Evolutionary conservation across 2,888 invertebrate genomes (phyloP).

Genomic region (Cataglyphis altisquamis): DNA sequence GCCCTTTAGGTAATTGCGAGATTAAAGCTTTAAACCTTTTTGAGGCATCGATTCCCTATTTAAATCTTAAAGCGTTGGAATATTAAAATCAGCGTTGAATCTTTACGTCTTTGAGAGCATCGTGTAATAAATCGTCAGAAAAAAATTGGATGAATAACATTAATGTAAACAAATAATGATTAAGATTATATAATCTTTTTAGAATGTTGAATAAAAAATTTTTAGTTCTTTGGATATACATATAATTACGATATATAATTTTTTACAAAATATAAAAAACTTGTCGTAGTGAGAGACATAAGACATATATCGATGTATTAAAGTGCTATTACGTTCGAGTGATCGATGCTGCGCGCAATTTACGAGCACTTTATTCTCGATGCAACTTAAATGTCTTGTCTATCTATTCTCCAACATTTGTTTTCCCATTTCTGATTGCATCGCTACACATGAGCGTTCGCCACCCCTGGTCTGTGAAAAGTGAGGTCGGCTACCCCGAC

Average conservation of each 20-base stretch:
- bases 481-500: constrained; percentile 43
- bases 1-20: constrained; percentile 32
- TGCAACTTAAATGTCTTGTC: constrained; percentile 11
- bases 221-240: not conserved
- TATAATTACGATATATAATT: not conserved
- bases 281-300: not conserved
- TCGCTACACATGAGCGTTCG: not conserved
- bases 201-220: not conserved
- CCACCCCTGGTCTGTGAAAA: constrained; percentile 31
- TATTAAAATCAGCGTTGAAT: constrained; percentile 5
- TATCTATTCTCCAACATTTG: constrained; percentile 12
- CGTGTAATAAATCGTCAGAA: not conserved
- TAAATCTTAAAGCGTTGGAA: not conserved
- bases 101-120: not conserved
- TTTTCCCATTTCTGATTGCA: constrained; percentile 35
- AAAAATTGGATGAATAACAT: not conserved
- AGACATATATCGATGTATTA: not conserved
- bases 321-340: not conserved
- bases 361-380: not conserved
- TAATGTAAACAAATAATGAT: too few species aligned
- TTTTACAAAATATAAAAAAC: not conserved
- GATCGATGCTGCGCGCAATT: not conserved
- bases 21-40: constrained; percentile 46
- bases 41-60: constrained; percentile 19
- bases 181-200: not conserved